A percentile compares a stretch with the other conserved stretches of the same genome.
Evolutionary conservation across 2,888 invertebrate genomes (phyloP).

Genomic region (Diaperis boleti): DNA sequence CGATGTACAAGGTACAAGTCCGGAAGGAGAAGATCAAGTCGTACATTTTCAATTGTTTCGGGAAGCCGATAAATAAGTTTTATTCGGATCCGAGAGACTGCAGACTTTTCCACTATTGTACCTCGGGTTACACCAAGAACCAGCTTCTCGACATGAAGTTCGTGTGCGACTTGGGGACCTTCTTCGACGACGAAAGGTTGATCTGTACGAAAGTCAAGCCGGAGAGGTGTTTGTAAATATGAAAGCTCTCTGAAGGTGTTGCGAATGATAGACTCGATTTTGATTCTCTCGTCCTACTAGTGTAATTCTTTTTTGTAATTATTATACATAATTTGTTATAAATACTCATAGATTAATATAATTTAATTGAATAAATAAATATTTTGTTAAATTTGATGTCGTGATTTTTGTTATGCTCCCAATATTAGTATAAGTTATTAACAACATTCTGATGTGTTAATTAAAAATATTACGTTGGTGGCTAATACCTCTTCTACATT

Average conservation of each 20-base stretch:
- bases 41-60: conserved; percentile 69
- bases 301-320: conserved; percentile 49
- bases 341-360: conserved; percentile 61
- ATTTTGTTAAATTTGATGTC: conserved; percentile 44
- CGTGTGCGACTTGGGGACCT: conserved; percentile 71
- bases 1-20: conserved; percentile 62
- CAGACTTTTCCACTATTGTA: conserved; percentile 73
- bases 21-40: conserved; percentile 49
- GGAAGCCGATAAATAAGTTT: conserved; percentile 69
- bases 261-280: neutral
- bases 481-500: too few species aligned
- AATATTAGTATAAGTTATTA: too few species aligned
- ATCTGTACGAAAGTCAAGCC: conserved; percentile 67
- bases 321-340: conserved; percentile 55
- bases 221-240: conserved; percentile 60
- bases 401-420: neutral
- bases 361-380: conserved; percentile 53
- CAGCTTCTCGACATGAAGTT: conserved; percentile 73
- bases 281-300: conserved; percentile 37
- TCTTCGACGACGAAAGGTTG: conserved; percentile 69
- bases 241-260: conserved; percentile 33
- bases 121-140: conserved; percentile 69
- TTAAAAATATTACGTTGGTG: too few species aligned
- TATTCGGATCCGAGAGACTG: conserved; percentile 72
- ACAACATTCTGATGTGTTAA: too few species aligned